Percentiles rank a stretch among this genome's conserved stretches.
Evolutionary conservation across 2,797 vertebrate species (phyloP).

Genomic region (Sebastes hopkinsi): DNA sequence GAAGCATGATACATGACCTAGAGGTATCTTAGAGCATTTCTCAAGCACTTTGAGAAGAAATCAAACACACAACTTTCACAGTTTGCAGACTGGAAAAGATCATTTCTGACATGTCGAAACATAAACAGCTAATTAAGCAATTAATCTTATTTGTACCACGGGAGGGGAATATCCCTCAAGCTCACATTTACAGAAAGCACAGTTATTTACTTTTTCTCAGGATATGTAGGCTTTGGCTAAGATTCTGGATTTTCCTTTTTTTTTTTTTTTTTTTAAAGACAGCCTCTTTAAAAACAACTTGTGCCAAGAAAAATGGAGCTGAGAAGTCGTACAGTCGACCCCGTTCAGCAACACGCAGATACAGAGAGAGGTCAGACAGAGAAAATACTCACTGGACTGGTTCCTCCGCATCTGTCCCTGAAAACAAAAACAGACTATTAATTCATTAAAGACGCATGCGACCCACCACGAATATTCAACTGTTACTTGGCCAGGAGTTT

Average conservation of each 20-base stretch:
- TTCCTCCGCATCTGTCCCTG: conserved; percentile 94
- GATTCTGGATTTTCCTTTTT: conserved; percentile 54
- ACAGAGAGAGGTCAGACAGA: conserved; percentile 44
- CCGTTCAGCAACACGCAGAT: conserved; percentile 44
- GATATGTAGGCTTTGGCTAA: conserved; percentile 73
- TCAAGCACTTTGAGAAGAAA: background rate
- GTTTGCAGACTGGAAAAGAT: conserved; percentile 58
- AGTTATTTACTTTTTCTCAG: conserved; percentile 64
- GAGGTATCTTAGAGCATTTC: background rate
- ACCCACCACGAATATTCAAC: conserved; percentile 12
- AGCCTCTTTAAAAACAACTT: conserved; percentile 67
- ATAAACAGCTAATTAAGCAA: conserved; percentile 76
- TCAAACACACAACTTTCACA: conserved; percentile 15
- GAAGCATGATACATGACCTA: background rate
- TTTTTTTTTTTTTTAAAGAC: conserved; percentile 59
- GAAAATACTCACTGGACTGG: conserved; percentile 93
- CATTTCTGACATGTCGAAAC: conserved; percentile 70
- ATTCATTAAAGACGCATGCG: conserved; percentile 49
- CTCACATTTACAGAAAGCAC: conserved; percentile 57
- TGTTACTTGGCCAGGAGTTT: background rate
- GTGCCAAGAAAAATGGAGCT: conserved; percentile 71
- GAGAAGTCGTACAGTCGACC: conserved; percentile 54
- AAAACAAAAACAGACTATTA: conserved; percentile 70
- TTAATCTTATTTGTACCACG: conserved; percentile 66
- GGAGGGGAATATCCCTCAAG: conserved; percentile 51